Evolutionary conservation across 2,113 vertebrate genomes (phyloP).

Genomic region (Puntigrus tetrazona): DNA sequence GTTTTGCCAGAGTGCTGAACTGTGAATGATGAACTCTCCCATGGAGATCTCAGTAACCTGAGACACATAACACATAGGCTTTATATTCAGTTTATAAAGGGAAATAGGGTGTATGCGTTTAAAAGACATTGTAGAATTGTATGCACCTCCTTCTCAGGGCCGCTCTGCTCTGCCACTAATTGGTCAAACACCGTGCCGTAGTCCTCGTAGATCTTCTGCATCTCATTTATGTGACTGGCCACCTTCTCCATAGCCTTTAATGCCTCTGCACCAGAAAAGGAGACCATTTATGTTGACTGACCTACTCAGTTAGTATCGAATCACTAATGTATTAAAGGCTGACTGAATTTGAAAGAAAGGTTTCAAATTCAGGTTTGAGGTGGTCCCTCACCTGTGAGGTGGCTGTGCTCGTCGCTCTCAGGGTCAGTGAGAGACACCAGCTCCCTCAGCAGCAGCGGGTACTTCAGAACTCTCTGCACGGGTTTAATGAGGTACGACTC

Average conservation of each 20-base stretch:
- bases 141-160: slow-evolving; percentile 82
- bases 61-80: background rate
- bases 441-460: slow-evolving; percentile 89
- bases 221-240: slow-evolving; percentile 90
- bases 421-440: slow-evolving; percentile 87
- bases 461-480: slow-evolving; percentile 94
- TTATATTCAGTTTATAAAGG: background rate
- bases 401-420: slow-evolving; percentile 87
- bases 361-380: background rate
- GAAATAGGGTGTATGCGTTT: background rate
- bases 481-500: slow-evolving; percentile 98
- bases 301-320: background rate
- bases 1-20: slow-evolving; percentile 84
- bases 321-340: background rate
- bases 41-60: slow-evolving; percentile 90
- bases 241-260: slow-evolving; percentile 90
- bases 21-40: slow-evolving; percentile 85
- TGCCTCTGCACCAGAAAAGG: slow-evolving; percentile 74
- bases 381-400: slow-evolving; percentile 82
- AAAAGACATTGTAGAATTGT: background rate
- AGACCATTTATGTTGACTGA: background rate
- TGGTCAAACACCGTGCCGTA: slow-evolving; percentile 88
- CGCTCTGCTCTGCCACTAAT: slow-evolving; percentile 85
- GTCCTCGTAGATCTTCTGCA: slow-evolving; percentile 92
- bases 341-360: background rate